phyloP scores from a whole-genome alignment of 2,888 invertebrate genomes.

The Drosophila sordidula region DNA sequence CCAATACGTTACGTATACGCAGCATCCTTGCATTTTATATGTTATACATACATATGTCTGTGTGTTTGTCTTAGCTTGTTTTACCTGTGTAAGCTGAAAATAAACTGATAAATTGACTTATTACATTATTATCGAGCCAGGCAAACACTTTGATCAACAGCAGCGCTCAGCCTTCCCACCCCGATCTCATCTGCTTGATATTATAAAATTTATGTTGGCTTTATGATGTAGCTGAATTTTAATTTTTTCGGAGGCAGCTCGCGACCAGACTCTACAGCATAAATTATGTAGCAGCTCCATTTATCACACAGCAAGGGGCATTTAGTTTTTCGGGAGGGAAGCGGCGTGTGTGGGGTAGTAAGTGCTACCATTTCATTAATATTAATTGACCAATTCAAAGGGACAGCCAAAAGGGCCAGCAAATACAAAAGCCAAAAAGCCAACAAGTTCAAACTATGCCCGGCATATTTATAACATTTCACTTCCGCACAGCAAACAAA shows the following conservation, averaged over 20 bases:
- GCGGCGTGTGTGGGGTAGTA: not conserved
- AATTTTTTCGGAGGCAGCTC: conserved; percentile 2
- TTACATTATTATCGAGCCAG: conserved; percentile 42
- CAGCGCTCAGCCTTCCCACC: no score
- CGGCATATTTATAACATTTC: conserved; percentile 39
- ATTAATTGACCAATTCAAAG: conserved; percentile 77
- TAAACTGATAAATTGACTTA: conserved; percentile 67
- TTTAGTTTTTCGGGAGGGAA: conserved; percentile 6
- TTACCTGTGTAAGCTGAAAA: conserved; percentile 55
- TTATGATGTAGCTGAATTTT: conserved; percentile 33
- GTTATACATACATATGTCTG: conserved; percentile 6
- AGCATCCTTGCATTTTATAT: conserved; percentile 25
- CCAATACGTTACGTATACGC: conserved; percentile 53
- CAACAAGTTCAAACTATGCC: conserved; percentile 34
- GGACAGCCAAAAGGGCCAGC: conserved; percentile 43
- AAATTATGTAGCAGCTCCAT: conserved; percentile 24
- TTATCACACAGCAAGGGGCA: conserved; percentile 26
- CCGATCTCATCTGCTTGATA: not conserved
- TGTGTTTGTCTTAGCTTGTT: conserved; percentile 16
- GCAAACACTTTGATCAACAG: conserved; percentile 8
- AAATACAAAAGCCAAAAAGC: conserved; percentile 39
- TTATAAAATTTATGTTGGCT: conserved; percentile 21
- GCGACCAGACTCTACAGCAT: conserved; percentile 6
- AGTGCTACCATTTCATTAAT: conserved; percentile 69
- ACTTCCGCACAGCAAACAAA: conserved; percentile 16